These are phyloP conservation scores for Bovichtus diacanthus DNA, from an alignment of 2,797 vertebrate species.

Conservation along the genomic window DNA sequence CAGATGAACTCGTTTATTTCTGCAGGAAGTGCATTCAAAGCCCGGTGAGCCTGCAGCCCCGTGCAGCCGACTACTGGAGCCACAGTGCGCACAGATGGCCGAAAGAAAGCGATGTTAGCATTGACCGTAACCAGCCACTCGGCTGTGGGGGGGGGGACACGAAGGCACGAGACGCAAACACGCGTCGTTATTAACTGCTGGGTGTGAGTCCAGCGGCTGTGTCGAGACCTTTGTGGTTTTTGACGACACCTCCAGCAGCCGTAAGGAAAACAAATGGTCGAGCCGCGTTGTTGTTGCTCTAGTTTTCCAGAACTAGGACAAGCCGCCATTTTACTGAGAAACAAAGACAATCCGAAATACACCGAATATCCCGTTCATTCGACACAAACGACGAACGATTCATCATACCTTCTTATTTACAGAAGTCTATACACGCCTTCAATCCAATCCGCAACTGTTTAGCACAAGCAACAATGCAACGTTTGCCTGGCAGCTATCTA, in stretches of 20 bases:
- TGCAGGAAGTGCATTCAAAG: slow-evolving; percentile 29
- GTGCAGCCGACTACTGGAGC: slow-evolving; percentile 29
- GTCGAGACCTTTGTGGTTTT: neutral
- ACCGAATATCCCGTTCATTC: slow-evolving; percentile 51
- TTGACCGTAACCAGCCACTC: slow-evolving; percentile 6
- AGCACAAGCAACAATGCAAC: slow-evolving; percentile 67
- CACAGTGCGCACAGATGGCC: slow-evolving; percentile 55
- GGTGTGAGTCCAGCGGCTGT: neutral
- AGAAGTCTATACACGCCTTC: slow-evolving; percentile 54
- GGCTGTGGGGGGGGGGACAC: neutral
- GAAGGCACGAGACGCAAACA: neutral
- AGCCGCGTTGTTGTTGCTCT: slow-evolving; percentile 81
- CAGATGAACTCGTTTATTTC: neutral
- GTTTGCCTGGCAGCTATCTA: slow-evolving; percentile 75
- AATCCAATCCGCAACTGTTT: slow-evolving; percentile 65
- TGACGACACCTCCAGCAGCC: neutral
- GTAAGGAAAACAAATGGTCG: slow-evolving; percentile 56
- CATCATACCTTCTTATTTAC: slow-evolving; percentile 66
- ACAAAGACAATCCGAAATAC: slow-evolving; percentile 80
- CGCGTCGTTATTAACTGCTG: neutral
- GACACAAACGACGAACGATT: slow-evolving; percentile 49
- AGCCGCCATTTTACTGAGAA: slow-evolving; percentile 90
- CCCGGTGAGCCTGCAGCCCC: slow-evolving; percentile 15
- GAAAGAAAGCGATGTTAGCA: slow-evolving; percentile 30
- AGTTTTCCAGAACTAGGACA: slow-evolving; percentile 86